Evolutionary conservation across 2,797 vertebrate genomes (phyloP), one percentile per base, ranked within the genome.

Genomic region (Falco cherrug): DNA sequence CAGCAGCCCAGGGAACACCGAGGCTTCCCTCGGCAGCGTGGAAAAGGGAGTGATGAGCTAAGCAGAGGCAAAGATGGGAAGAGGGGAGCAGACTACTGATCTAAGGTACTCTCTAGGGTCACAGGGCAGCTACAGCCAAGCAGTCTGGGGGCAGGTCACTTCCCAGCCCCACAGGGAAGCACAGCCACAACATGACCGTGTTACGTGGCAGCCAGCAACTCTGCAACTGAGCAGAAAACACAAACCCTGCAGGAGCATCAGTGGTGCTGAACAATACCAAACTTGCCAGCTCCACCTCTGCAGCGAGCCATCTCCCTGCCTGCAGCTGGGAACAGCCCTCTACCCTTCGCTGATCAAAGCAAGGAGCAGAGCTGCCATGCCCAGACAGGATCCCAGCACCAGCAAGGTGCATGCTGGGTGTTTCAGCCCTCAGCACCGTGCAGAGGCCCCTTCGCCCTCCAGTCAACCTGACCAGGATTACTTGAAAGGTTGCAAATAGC

Each of bases 401-500:
- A 11, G 57, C 48, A 25, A 19, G 47, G 22, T 2, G 1, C 35
- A 3, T 3, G 47, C 43, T 25, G 56, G 9, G 39, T 31, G 39
- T 31, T 37, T 19, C 53, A 31, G 25, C 53, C 39, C 26, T 21
- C 69, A 26, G 47, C 22, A 20, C 1, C 0, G 17, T 6, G 59
- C 17, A 1, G 24, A 28, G 37, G 47, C 8, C 50, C 50, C 33
- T 18, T 18, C 1, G 1, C 39, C 64, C 56, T 53, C 47, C n/a
- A 18, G 43, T 33, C 39, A 26, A 2, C 5, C 33, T 31, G 16
- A 8, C 29, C 47, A 11, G 6, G 24, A 39, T 5, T 9, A 25
- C 57, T 29, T 2, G 1, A 37, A 33, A 33, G 39, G 74, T 33
- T 0, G 1, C 2, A 21, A 25, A 41, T 9, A 25, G 16, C 1